phyloP scores from a whole-genome alignment of 2,888 invertebrate species.

The Venustoraphidia nigricollis region DNA sequence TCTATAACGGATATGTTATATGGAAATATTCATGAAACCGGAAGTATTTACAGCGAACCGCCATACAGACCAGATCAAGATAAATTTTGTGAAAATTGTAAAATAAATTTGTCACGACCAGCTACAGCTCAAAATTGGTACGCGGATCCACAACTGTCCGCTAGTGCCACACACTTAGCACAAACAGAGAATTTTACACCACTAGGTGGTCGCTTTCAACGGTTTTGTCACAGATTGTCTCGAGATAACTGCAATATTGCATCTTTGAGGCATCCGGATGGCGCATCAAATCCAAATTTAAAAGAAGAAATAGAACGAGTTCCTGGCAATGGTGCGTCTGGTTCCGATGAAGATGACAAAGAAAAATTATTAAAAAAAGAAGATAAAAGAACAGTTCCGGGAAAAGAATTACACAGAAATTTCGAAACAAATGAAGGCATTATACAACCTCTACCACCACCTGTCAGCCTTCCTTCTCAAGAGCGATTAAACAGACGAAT shows the following conservation, averaged over 20 bases:
- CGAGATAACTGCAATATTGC: slow-evolving; percentile 38
- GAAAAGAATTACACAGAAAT: slow-evolving; percentile 21
- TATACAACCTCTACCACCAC: slow-evolving; percentile 27
- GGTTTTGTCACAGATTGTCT: slow-evolving; percentile 44
- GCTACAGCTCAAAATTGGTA: slow-evolving; percentile 52
- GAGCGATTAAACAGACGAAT: slow-evolving; percentile 47
- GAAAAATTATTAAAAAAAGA: slow-evolving; percentile 14
- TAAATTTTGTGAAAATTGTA: slow-evolving; percentile 62
- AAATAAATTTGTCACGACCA: slow-evolving; percentile 51
- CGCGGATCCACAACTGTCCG: slow-evolving; percentile 33
- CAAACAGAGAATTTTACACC: slow-evolving; percentile 17
- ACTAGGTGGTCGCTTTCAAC: slow-evolving; percentile 37
- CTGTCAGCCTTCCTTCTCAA: slow-evolving; percentile 43
- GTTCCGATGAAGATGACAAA: slow-evolving; percentile 24
- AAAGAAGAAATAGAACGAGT: slow-evolving; percentile 46
- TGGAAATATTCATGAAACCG: slow-evolving; percentile 52
- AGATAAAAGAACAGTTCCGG: slow-evolving; percentile 6
- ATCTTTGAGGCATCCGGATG: slow-evolving; percentile 74
- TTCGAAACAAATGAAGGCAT: slow-evolving; percentile 8
- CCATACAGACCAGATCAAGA: slow-evolving; percentile 54
- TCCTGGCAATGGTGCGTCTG: slow-evolving; percentile 45
- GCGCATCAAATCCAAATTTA: slow-evolving; percentile 84
- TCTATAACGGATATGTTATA: slow-evolving; percentile 53
- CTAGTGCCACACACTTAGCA: slow-evolving; percentile 33
- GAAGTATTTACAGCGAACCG: slow-evolving; percentile 77